Conservation (phyloP, 2,797 vertebrate species). For the Ctenosaura bakeri region DNA sequence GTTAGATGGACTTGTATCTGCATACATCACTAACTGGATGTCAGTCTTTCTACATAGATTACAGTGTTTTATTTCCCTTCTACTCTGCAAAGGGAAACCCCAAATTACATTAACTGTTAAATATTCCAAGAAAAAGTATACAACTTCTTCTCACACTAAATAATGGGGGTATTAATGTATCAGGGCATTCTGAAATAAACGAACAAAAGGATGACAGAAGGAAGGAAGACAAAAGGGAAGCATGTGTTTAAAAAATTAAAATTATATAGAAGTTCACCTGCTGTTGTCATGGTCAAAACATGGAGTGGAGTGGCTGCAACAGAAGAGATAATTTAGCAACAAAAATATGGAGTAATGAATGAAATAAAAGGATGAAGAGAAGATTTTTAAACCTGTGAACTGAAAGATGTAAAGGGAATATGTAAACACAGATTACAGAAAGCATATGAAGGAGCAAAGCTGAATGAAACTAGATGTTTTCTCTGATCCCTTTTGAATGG, state of each 20-base stretch:
- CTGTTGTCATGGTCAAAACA: conserved; percentile 97
- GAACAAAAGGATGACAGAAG: conserved; percentile 54
- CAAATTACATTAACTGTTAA: neutral
- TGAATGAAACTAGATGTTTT: neutral
- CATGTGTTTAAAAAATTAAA: conserved; percentile 78
- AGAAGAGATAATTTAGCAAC: conserved; percentile 87
- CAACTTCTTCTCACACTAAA: conserved; percentile 40
- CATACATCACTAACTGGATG: neutral
- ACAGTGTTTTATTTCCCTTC: neutral
- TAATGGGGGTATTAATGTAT: conserved; percentile 59
- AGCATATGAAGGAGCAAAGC: conserved; percentile 19
- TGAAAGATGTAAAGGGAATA: conserved; percentile 51
- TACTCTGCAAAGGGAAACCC: neutral
- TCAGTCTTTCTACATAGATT: neutral
- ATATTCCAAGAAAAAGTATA: conserved; percentile 3
- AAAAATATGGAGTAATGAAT: conserved; percentile 51
- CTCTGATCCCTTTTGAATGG: neutral
- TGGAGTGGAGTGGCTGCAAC: conserved; percentile 95
- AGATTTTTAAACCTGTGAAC: conserved; percentile 57
- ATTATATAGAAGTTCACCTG: conserved; percentile 94
- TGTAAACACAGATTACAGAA: neutral
- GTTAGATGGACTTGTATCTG: too few relatives aligned
- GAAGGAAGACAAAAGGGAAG: conserved; percentile 62
- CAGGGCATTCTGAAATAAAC: conserved; percentile 79
- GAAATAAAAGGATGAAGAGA: conserved; percentile 76